Conservation (phyloP, 2,888 invertebrate genomes). For the Tipula vernalis region DNA sequence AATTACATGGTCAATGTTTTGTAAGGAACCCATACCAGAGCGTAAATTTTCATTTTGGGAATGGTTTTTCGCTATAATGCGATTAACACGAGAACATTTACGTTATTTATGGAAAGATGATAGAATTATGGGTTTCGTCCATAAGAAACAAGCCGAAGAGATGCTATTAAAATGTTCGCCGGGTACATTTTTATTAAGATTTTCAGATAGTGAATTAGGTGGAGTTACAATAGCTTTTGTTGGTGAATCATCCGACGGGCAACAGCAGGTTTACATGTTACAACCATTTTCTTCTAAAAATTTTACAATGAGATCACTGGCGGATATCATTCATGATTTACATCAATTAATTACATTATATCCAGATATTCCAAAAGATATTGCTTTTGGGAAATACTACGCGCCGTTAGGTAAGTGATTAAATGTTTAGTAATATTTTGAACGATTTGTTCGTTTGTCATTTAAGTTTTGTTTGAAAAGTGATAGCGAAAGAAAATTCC, state of each 20-base stretch:
- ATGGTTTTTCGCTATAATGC: constrained; percentile 98
- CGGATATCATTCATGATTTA: constrained; percentile 83
- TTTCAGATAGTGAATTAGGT: constrained; percentile 93
- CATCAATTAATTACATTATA: constrained; percentile 69
- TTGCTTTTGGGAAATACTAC: constrained; percentile 83
- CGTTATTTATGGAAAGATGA: constrained; percentile 86
- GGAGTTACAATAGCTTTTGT: constrained; percentile 94
- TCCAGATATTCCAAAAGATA: constrained; percentile 76
- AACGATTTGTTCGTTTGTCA: neutral
- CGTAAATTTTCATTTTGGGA: constrained; percentile 98
- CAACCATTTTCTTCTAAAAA: constrained; percentile 91
- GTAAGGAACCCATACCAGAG: constrained; percentile 83
- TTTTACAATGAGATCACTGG: constrained; percentile 77
- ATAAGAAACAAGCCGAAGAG: constrained; percentile 81
- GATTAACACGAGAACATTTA: constrained; percentile 88
- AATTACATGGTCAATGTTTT: constrained; percentile 84
- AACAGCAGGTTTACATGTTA: constrained; percentile 56
- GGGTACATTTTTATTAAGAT: constrained; percentile 91
- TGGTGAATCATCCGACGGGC: constrained; percentile 45
- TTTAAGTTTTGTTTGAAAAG: neutral
- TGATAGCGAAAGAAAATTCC: no score
- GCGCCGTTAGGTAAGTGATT: constrained; percentile 58
- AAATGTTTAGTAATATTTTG: constrained; percentile 13
- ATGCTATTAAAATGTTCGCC: constrained; percentile 62
- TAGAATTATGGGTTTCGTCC: constrained; percentile 81